phyloP scores from a whole-genome alignment of 2,888 invertebrate genomes.

The Silvanus unidentatus region DNA sequence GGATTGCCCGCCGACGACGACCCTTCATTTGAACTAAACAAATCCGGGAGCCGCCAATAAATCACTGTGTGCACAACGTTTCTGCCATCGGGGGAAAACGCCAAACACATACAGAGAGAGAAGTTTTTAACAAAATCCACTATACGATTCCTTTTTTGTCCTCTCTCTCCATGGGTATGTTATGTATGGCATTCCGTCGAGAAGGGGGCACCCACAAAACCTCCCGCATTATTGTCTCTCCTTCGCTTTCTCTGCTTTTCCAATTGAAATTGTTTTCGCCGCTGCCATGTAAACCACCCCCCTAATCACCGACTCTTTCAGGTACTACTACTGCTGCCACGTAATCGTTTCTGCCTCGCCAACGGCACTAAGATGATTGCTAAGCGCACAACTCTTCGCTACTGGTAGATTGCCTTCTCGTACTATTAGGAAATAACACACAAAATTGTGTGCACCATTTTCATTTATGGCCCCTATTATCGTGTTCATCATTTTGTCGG shows the following conservation, averaged over 20 bases:
- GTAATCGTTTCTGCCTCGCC: conserved; percentile 13
- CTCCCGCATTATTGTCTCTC: no score
- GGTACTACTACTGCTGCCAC: conserved; percentile 1
- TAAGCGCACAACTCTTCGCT: conserved; percentile 3
- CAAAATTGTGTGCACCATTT: conserved; percentile 9
- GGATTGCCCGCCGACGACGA: conserved; percentile 13
- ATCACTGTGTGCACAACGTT: conserved; percentile 21
- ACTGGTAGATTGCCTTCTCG: conserved; percentile 9
- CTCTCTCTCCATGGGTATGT: no score
- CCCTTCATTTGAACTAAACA: conserved; percentile 28
- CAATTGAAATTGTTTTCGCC: conserved; percentile 9
- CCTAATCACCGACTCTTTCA: not conserved
- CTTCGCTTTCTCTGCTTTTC: not conserved
- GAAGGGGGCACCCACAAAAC: no score
- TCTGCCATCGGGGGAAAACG: conserved; percentile 25
- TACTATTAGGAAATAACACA: conserved; percentile 14
- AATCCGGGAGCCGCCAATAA: conserved; percentile 26
- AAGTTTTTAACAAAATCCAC: not conserved
- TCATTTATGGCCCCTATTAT: conserved; percentile 1
- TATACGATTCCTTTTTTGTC: no score
- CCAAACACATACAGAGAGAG: conserved; percentile 13
- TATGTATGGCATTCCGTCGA: no score
- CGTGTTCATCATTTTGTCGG: not conserved
- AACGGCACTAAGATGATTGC: conserved; percentile 16
- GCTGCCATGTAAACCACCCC: conserved; percentile 5